These are phyloP conservation scores for Strigamia maritima DNA, from an alignment of 2,888 invertebrate species.

Conservation along the genomic window DNA sequence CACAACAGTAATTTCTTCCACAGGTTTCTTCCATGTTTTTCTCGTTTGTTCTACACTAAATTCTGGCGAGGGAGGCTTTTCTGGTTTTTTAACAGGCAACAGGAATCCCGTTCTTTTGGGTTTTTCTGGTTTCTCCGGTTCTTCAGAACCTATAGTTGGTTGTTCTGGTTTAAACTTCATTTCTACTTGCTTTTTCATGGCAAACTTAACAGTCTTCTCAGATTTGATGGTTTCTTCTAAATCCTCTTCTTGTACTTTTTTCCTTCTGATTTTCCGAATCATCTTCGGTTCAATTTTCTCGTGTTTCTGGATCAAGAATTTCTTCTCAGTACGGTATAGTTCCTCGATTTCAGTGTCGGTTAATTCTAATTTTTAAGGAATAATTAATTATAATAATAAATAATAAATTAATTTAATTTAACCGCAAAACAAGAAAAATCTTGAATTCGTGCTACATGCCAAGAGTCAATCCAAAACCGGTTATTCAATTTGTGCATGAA, in stretches of 20 bases:
- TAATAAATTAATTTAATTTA: neutral
- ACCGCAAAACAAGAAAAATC: neutral
- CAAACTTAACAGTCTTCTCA: constrained; percentile 1
- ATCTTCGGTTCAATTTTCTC: neutral
- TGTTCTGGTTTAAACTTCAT: constrained; percentile 25
- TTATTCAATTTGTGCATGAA: neutral
- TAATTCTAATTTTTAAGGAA: constrained; percentile 31
- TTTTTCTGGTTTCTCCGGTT: neutral
- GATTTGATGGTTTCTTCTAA: constrained; percentile 5
- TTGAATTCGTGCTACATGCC: neutral
- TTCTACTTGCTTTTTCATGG: constrained; percentile 28
- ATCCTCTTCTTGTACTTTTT: constrained; percentile 2
- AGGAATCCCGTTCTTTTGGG: neutral
- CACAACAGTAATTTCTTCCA: neutral
- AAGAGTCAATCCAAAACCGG: neutral
- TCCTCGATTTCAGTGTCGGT: constrained; percentile 35
- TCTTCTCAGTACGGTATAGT: constrained; percentile 24
- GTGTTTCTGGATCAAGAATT: constrained; percentile 24
- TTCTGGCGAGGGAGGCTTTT: neutral
- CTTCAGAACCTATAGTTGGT: neutral
- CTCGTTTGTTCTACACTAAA: neutral
- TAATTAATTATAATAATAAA: neutral
- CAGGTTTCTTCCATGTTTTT: constrained; percentile 18
- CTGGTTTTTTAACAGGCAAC: neutral
- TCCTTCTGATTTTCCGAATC: constrained; percentile 2